These are phyloP conservation scores for Pterocles gutturalis DNA, from an alignment of 2,113 vertebrate genomes.

Conservation along the genomic window DNA sequence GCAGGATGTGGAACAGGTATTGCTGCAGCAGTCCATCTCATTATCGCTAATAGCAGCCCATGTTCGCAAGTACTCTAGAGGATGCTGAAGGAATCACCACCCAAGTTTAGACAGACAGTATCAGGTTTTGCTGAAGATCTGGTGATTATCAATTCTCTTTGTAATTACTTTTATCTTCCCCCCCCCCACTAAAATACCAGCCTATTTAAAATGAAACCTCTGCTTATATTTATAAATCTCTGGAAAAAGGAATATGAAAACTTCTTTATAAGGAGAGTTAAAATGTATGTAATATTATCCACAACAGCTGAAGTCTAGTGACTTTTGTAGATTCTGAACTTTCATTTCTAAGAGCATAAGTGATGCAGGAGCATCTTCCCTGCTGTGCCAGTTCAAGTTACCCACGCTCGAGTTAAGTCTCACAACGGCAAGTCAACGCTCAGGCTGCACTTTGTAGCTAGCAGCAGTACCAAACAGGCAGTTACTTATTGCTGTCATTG, in stretches of 20 bases:
- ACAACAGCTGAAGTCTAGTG: neutral
- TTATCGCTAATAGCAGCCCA: neutral
- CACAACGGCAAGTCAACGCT: neutral
- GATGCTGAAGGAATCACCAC: neutral
- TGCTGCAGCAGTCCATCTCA: neutral
- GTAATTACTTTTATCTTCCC: neutral
- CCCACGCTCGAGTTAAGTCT: rapidly evolving
- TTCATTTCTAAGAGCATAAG: neutral
- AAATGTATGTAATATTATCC: neutral
- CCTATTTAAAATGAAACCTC: neutral
- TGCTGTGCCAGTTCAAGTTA: neutral
- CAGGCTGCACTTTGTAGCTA: neutral
- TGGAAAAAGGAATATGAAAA: neutral
- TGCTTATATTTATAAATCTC: neutral
- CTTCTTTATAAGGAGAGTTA: neutral
- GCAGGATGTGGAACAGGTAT: neutral
- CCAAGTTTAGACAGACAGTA: neutral
- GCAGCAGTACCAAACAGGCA: neutral
- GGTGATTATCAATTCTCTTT: neutral
- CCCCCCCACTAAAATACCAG: neutral
- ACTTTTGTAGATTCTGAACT: neutral
- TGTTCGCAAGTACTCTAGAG: neutral
- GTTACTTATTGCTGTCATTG: neutral
- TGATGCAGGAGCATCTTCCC: neutral
- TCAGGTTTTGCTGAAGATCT: neutral